These are phyloP conservation scores for Hemibagrus wyckioides DNA, from an alignment of 2,113 vertebrate species.

Conservation along the genomic window DNA sequence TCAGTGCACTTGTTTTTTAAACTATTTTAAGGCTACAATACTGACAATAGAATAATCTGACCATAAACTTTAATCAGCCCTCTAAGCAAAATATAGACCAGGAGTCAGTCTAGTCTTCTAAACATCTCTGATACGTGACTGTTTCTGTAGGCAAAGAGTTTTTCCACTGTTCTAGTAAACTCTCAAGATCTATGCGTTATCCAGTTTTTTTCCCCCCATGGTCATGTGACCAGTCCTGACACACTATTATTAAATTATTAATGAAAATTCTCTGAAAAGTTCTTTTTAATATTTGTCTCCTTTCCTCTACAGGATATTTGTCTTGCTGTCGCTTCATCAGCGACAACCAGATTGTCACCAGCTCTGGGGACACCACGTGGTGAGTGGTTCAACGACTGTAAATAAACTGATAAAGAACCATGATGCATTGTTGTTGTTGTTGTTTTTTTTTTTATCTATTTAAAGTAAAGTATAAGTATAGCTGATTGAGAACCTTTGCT, in stretches of 20 bases:
- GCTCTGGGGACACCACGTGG: slow-evolving; percentile 97
- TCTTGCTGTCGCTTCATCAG: slow-evolving; percentile 96
- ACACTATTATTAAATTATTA: not conserved
- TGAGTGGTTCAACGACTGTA: slow-evolving; percentile 65
- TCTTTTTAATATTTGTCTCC: not conserved
- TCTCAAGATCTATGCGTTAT: slow-evolving; percentile 63
- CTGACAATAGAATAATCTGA: not conserved
- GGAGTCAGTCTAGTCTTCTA: not conserved
- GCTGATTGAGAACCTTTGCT: not conserved
- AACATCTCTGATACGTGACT: not conserved
- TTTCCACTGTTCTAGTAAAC: not conserved
- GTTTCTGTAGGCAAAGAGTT: not conserved
- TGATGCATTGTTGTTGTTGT: not conserved
- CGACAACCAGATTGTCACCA: slow-evolving; percentile 95
- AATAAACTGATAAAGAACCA: not conserved
- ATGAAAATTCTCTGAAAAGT: not conserved
- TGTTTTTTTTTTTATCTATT: not conserved
- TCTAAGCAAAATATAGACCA: not conserved
- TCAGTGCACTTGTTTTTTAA: not conserved
- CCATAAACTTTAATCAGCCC: not conserved
- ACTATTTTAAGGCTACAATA: not conserved
- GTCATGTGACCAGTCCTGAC: not conserved
- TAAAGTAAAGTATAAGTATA: not conserved
- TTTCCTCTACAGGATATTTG: slow-evolving; percentile 82
- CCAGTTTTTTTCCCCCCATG: not conserved